Evolutionary conservation across 2,888 invertebrate species (phyloP).

Genomic region (Hemistola chrysoprasaria): DNA sequence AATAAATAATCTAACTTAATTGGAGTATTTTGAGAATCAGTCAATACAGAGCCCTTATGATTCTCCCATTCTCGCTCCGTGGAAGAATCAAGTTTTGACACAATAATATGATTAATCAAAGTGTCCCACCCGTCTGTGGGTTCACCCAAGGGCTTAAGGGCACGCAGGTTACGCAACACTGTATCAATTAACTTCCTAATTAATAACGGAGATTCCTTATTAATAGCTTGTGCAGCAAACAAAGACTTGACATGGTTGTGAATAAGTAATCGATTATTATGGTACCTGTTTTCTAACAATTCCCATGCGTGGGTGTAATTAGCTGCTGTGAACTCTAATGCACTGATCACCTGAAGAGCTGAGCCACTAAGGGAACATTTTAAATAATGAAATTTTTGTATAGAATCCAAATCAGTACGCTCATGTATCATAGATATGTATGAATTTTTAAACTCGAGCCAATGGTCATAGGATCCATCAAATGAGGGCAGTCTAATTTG

Average conservation of each 20-base stretch:
- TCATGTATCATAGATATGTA: constrained; percentile 24
- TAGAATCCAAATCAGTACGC: constrained; percentile 9
- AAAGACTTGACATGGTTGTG: constrained; percentile 8
- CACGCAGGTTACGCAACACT: constrained; percentile 22
- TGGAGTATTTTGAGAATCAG: background rate
- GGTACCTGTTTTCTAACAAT: constrained; percentile 12
- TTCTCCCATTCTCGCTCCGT: constrained; percentile 31
- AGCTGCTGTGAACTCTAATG: constrained; percentile 20
- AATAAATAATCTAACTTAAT: constrained; percentile 7
- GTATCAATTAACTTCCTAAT: constrained; percentile 25
- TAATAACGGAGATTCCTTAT: constrained; percentile 17
- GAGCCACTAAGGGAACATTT: constrained; percentile 19
- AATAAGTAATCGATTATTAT: constrained; percentile 5
- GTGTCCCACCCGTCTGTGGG: constrained; percentile 29
- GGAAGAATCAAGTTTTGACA: constrained; percentile 25
- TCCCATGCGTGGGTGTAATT: constrained; percentile 24
- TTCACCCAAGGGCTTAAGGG: constrained; percentile 21
- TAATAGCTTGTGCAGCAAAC: constrained; percentile 1
- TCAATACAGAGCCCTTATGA: constrained; percentile 3
- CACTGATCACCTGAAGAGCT: constrained; percentile 16
- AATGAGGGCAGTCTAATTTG: constrained; percentile 23
- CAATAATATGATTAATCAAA: constrained; percentile 26
- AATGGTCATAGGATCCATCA: constrained; percentile 27
- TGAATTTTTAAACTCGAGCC: constrained; percentile 26
- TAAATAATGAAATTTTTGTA: constrained; percentile 27